A percentile compares a stretch with the other conserved stretches of the same genome.
These are phyloP conservation scores for Corapipo altera DNA, from an alignment of 2,113 vertebrate species.

Conservation along the genomic window DNA sequence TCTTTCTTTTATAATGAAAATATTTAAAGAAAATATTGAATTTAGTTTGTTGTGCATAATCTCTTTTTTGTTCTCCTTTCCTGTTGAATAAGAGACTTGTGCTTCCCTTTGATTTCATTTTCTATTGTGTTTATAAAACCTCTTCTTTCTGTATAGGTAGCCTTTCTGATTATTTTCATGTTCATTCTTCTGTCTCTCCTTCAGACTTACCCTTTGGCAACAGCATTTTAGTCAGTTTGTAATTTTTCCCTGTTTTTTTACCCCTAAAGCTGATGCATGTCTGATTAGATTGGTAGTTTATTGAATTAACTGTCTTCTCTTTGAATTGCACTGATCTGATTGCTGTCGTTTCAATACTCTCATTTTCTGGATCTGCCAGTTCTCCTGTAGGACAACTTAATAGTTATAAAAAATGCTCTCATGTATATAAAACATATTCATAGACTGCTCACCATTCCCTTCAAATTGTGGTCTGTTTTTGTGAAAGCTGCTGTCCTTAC, in stretches of 20 bases:
- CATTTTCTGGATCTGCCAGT: not conserved
- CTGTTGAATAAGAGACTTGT: not conserved
- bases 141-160: not conserved
- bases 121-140: not conserved
- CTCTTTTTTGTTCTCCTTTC: not conserved
- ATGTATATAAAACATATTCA: not conserved
- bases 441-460: not conserved
- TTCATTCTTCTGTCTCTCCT: not conserved
- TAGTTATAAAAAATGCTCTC: not conserved
- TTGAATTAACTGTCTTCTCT: not conserved
- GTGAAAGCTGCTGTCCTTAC: not conserved
- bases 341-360: not conserved
- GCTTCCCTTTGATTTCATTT: not conserved
- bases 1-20: not conserved
- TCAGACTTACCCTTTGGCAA: not conserved
- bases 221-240: not conserved
- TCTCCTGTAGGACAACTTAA: not conserved
- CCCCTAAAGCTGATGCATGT: not conserved
- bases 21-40: not conserved
- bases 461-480: not conserved
- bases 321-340: not conserved
- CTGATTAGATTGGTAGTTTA: not conserved
- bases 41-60: not conserved
- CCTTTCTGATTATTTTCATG: not conserved
- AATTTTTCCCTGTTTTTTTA: not conserved